Conservation (phyloP, 2,113 vertebrate genomes). For the Sciurus niger region DNA sequence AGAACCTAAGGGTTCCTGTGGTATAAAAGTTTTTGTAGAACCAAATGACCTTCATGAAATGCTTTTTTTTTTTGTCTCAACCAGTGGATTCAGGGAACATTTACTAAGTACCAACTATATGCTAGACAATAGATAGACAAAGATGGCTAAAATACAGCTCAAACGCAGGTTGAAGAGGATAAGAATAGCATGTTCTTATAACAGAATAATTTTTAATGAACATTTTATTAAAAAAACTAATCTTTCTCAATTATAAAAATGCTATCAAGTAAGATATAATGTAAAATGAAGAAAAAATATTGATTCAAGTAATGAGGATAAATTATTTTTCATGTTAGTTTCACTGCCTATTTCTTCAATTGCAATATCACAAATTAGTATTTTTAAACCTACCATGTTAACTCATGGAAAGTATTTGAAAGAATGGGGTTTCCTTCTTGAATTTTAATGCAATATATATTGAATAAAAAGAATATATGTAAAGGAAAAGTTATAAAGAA, state of each 20-base stretch:
- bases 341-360: neutral
- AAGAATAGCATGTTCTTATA: neutral
- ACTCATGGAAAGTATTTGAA: neutral
- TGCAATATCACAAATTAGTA: slow-evolving; percentile 41
- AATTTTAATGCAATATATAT: neutral
- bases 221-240: neutral
- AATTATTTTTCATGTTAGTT: neutral
- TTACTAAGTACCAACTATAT: neutral
- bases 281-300: neutral
- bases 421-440: neutral
- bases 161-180: neutral
- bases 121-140: neutral
- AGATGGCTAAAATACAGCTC: neutral
- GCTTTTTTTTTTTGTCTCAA: slow-evolving; percentile 34
- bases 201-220: slow-evolving; percentile 17
- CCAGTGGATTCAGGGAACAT: neutral
- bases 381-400: slow-evolving; percentile 22
- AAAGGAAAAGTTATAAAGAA: neutral
- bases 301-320: slow-evolving; percentile 34
- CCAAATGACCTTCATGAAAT: neutral
- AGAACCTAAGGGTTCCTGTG: neutral
- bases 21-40: neutral
- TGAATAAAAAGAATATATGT: slow-evolving; percentile 21
- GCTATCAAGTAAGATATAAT: neutral
- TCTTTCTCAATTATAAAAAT: neutral